Percentiles rank a stretch among this genome's conserved stretches.
Conservation (phyloP, 35 echinoderm and acorn worm genomes). For the Ophioderma brevispina region DNA sequence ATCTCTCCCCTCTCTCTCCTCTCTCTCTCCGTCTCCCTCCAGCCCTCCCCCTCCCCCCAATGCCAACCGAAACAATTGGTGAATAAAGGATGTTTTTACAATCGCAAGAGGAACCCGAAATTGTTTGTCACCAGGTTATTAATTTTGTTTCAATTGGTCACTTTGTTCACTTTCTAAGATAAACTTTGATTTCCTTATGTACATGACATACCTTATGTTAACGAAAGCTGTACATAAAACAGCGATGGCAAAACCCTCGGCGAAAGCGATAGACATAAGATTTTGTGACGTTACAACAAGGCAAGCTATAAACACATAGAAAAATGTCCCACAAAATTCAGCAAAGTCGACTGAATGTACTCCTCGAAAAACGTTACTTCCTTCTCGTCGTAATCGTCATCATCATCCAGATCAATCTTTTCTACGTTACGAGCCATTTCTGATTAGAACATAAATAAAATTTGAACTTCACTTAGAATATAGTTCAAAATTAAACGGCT, state of each 20-base stretch:
- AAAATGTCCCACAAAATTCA: slow-evolving; percentile 74
- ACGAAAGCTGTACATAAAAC: slow-evolving; percentile 85
- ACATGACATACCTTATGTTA: slow-evolving; percentile 79
- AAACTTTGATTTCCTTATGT: no score
- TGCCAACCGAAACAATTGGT: no score
- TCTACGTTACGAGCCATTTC: slow-evolving; percentile 8
- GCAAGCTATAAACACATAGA: slow-evolving; percentile 87
- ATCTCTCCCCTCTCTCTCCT: no score
- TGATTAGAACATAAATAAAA: neutral
- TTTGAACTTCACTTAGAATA: no score
- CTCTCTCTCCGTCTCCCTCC: no score
- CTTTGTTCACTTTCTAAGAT: no score
- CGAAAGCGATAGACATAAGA: slow-evolving; percentile 78
- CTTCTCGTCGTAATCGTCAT: slow-evolving; percentile 37
- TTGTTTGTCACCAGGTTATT: no score
- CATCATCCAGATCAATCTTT: slow-evolving; percentile 23
- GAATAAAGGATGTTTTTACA: no score
- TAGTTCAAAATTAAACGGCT: no score
- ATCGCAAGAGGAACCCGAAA: no score
- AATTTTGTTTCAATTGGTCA: no score
- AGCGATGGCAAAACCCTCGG: slow-evolving; percentile 80
- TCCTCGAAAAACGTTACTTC: slow-evolving; percentile 78
- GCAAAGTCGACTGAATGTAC: slow-evolving; percentile 85
- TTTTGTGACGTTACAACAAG: slow-evolving; percentile 73
- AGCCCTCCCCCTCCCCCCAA: no score